A percentile compares a stretch with the other conserved stretches of the same genome.
Evolutionary conservation across 2,113 vertebrate genomes (phyloP).

Genomic region (Dolichallabes microphthalmus): DNA sequence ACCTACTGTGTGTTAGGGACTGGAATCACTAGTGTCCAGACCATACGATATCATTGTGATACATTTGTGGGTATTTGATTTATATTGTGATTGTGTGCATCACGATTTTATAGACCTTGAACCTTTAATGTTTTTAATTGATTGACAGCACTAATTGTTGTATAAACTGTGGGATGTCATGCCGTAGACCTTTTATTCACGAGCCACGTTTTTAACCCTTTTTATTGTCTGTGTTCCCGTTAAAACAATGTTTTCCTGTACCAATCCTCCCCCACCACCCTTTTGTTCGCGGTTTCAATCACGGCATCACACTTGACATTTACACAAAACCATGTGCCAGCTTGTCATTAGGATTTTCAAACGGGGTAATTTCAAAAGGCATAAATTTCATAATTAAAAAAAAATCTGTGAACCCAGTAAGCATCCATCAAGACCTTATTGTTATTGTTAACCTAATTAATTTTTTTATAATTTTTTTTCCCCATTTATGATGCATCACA

Average conservation of each 20-base stretch:
- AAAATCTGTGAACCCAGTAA: background rate
- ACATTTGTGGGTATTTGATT: no score
- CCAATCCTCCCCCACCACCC: fast-evolving
- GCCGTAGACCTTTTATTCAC: background rate
- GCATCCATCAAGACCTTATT: background rate
- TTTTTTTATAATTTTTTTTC: background rate
- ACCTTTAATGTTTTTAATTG: no score
- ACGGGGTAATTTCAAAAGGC: background rate
- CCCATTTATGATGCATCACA: background rate
- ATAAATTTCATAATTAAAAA: background rate
- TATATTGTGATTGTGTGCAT: no score
- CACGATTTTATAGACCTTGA: no score
- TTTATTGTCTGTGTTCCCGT: background rate
- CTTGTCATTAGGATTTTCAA: background rate
- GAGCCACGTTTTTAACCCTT: background rate
- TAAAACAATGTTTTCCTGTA: background rate
- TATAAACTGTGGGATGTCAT: background rate
- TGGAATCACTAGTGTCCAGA: no score
- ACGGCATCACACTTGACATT: background rate
- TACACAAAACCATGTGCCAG: background rate
- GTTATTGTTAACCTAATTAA: background rate
- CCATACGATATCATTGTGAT: no score
- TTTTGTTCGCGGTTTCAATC: background rate
- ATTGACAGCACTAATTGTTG: no score
- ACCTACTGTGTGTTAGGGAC: no score